Conservation (phyloP, 2,888 invertebrate species). For the Aplocera efformata region DNA sequence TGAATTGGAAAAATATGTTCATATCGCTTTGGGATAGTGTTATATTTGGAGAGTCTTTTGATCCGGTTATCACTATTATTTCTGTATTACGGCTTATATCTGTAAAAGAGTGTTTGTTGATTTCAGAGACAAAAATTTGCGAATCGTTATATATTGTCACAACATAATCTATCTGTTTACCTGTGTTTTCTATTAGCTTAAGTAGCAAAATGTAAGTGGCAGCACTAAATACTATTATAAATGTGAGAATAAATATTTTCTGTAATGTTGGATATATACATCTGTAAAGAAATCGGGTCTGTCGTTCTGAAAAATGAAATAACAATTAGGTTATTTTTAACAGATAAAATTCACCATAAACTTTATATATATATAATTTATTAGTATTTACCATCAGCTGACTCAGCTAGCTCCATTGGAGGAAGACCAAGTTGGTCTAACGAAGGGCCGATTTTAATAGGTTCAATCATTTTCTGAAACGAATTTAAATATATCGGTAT, state of each 20-base stretch:
- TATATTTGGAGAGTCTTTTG: conserved; percentile 44
- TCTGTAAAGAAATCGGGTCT: conserved; percentile 35
- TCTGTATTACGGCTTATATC: conserved; percentile 39
- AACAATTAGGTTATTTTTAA: neutral
- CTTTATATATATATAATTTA: neutral
- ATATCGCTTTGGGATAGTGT: conserved; percentile 41
- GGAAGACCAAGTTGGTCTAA: conserved; percentile 56
- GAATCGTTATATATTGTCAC: too few relatives aligned
- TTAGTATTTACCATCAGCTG: conserved; percentile 43
- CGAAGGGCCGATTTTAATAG: conserved; percentile 37
- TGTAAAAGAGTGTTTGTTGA: too few relatives aligned
- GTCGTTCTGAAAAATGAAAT: conserved; percentile 42
- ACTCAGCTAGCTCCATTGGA: conserved; percentile 70
- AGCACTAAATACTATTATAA: conserved; percentile 42
- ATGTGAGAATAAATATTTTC: conserved; percentile 42
- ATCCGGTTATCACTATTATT: conserved; percentile 52
- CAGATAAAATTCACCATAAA: too few relatives aligned
- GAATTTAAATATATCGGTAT: conserved; percentile 2
- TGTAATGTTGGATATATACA: conserved; percentile 45
- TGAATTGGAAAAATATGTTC: conserved; percentile 44
- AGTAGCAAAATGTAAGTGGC: conserved; percentile 47
- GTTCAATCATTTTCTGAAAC: conserved; percentile 48
- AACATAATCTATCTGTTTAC: too few relatives aligned
- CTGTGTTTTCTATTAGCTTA: conserved; percentile 42
- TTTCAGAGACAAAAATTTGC: too few relatives aligned